A percentile compares a stretch with the other conserved stretches of the same genome.
Conservation (phyloP, 2,888 invertebrate species). For the Sarcophaga subvicina region DNA sequence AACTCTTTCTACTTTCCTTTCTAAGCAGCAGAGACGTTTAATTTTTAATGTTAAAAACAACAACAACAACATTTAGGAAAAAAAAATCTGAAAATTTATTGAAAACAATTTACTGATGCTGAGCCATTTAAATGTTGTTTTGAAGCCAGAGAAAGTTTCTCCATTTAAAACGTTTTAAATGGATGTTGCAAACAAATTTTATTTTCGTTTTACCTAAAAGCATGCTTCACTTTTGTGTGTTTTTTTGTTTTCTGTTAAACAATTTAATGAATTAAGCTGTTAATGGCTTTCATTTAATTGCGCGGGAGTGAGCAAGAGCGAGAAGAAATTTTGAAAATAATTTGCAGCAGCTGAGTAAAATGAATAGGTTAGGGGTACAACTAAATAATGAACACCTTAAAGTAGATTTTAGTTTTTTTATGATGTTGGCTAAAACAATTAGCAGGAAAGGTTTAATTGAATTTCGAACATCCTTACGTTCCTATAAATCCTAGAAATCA, state of each 20-base stretch:
- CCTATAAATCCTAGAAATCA: too few relatives aligned
- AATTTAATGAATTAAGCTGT: background rate
- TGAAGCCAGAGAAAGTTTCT: background rate
- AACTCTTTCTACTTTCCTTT: slow-evolving; percentile 30
- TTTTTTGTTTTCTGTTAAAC: background rate
- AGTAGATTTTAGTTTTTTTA: too few relatives aligned
- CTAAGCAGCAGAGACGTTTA: background rate
- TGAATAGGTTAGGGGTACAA: too few relatives aligned
- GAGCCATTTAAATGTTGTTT: background rate
- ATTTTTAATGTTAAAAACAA: slow-evolving; percentile 33
- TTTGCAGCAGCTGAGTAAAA: too few relatives aligned
- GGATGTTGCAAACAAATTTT: background rate
- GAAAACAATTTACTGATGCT: background rate
- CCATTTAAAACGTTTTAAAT: background rate
- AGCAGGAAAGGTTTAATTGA: too few relatives aligned
- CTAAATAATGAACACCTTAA: too few relatives aligned
- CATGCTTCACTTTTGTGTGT: background rate
- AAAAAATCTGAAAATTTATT: background rate
- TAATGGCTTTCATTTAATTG: background rate
- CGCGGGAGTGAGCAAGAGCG: too few relatives aligned
- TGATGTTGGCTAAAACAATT: too few relatives aligned
- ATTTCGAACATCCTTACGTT: too few relatives aligned
- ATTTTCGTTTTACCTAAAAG: background rate
- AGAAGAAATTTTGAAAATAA: too few relatives aligned
- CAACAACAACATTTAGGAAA: background rate